Percentiles rank a stretch among this genome's conserved stretches.
phyloP scores from a whole-genome alignment of 2,888 invertebrate genomes.

The Chesias legatella region DNA sequence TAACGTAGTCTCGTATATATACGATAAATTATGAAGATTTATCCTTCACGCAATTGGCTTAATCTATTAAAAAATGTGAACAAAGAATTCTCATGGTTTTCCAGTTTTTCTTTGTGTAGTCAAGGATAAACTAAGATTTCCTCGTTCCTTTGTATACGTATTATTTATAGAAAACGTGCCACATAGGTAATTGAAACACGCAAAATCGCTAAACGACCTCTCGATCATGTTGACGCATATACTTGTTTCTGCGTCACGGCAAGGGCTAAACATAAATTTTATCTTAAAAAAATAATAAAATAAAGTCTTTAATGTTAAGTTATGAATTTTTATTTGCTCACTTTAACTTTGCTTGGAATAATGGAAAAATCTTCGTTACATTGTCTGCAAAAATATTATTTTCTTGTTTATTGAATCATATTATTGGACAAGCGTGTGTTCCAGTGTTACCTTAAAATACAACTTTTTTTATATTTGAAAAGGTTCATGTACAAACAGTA shows the following conservation, averaged over 20 bases:
- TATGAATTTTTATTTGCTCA: background rate
- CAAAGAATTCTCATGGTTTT: constrained; percentile 5
- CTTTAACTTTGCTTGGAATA: no score
- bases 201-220: constrained; percentile 1
- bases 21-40: no score
- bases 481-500: no score
- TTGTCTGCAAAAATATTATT: no score
- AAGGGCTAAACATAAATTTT: constrained; percentile 3
- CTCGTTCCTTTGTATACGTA: constrained; percentile 29
- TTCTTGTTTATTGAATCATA: no score
- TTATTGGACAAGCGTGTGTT: no score
- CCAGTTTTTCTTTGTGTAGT: constrained; percentile 19
- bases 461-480: no score
- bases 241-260: background rate
- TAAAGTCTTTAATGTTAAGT: no score
- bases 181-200: background rate
- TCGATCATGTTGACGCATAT: constrained; percentile 3
- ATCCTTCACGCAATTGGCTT: no score
- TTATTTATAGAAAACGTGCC: background rate
- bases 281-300: background rate
- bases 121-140: constrained; percentile 25
- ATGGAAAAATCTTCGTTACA: no score
- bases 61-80: background rate
- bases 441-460: no score
- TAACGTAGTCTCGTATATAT: no score